Percentiles rank a stretch among this genome's conserved stretches.
Evolutionary conservation across 2,113 vertebrate species (phyloP).

Genomic region (Neomonachus schauinslandi): DNA sequence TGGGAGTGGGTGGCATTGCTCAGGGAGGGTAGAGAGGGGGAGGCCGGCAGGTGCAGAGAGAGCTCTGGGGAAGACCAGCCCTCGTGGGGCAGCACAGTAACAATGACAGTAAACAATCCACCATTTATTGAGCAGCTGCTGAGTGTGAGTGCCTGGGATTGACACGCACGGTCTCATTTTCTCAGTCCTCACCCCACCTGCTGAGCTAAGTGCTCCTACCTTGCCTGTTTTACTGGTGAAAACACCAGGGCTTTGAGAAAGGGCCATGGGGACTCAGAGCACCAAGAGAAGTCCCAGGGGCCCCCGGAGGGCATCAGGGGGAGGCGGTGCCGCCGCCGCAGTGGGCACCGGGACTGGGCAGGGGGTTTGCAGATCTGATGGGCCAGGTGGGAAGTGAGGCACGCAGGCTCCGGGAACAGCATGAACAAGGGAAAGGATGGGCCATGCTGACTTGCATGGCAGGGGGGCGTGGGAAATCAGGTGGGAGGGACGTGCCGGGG

Average conservation of each 20-base stretch:
- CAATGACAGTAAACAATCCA: accelerated
- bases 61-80: not conserved
- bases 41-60: accelerated
- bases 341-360: accelerated
- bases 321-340: accelerated
- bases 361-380: accelerated
- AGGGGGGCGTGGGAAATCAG: accelerated
- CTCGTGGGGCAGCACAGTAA: accelerated
- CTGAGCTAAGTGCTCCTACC: accelerated
- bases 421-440: accelerated
- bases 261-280: not conserved
- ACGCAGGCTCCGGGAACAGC: not conserved
- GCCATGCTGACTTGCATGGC: not conserved
- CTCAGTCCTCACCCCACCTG: no score
- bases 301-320: accelerated
- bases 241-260: not conserved
- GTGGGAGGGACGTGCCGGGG: not conserved
- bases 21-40: not conserved
- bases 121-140: accelerated
- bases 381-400: accelerated
- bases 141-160: accelerated
- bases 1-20: accelerated
- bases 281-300: not conserved
- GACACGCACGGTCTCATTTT: accelerated
- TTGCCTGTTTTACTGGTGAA: not conserved